A percentile compares a stretch with the other conserved stretches of the same genome.
Evolutionary conservation across 2,797 vertebrate species (phyloP).

Genomic region (Xenentodon cancila): DNA sequence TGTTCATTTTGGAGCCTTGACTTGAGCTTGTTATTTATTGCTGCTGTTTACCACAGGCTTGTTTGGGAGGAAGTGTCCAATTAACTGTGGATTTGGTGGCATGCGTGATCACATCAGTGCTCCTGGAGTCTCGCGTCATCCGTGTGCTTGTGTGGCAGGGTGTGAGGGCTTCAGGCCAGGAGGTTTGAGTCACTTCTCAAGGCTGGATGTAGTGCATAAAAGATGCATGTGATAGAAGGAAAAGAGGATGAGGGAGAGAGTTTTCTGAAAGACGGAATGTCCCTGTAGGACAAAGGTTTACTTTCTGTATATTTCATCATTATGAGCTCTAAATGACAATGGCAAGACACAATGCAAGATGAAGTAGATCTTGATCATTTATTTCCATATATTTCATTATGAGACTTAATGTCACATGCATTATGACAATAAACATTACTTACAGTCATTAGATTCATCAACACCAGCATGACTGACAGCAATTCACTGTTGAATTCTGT

Average conservation of each 20-base stretch:
- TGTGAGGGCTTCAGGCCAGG: slow-evolving; percentile 51
- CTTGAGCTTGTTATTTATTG: slow-evolving; percentile 65
- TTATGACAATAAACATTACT: too few species aligned
- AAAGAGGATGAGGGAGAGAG: not conserved
- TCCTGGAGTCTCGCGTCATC: slow-evolving; percentile 47
- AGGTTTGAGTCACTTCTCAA: slow-evolving; percentile 50
- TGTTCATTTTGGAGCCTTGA: slow-evolving; percentile 49
- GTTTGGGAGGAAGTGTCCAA: slow-evolving; percentile 63
- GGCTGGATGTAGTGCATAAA: slow-evolving; percentile 38
- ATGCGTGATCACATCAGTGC: slow-evolving; percentile 66
- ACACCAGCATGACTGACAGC: not conserved
- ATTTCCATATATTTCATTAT: too few species aligned
- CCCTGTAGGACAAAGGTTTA: not conserved
- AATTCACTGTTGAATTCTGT: not conserved
- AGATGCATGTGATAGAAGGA: slow-evolving; percentile 19
- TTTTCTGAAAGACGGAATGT: not conserved
- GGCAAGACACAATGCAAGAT: too few species aligned
- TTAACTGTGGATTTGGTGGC: slow-evolving; percentile 68
- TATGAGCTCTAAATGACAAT: too few species aligned
- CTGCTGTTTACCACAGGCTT: slow-evolving; percentile 59
- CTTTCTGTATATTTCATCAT: not conserved
- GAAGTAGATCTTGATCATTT: too few species aligned
- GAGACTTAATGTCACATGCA: too few species aligned
- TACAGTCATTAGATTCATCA: too few species aligned
- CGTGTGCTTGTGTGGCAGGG: slow-evolving; percentile 47